Conservation (phyloP, 2,888 invertebrate genomes). For the Cantharis rustica region DNA sequence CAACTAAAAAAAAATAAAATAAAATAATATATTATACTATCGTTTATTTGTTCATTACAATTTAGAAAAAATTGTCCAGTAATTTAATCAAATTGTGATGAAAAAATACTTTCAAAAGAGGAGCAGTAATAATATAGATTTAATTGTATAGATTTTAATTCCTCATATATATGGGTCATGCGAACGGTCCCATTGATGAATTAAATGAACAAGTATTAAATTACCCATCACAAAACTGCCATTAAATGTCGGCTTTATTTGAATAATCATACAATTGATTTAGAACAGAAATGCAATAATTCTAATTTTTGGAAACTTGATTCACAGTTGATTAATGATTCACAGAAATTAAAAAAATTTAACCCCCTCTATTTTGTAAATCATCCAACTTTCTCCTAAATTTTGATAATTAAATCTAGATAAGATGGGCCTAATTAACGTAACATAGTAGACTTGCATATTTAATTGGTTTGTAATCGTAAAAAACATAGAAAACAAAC, state of each 20-base stretch:
- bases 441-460: background rate
- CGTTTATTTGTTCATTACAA: no score
- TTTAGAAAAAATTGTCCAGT: no score
- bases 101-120: background rate
- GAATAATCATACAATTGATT: background rate
- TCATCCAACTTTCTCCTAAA: background rate
- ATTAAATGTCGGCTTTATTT: background rate
- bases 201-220: background rate
- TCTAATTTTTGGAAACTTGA: background rate
- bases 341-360: background rate
- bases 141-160: background rate
- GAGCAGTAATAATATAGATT: background rate
- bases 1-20: background rate
- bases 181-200: background rate
- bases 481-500: background rate
- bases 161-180: background rate
- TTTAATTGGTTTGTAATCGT: background rate
- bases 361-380: background rate
- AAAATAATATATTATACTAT: no score
- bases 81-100: background rate
- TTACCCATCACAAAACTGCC: background rate
- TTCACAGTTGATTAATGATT: background rate
- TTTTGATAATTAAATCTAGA: background rate
- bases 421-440: background rate
- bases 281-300: background rate